phyloP scores from a whole-genome alignment of 2,888 invertebrate genomes.

The Limenitis camilla region DNA sequence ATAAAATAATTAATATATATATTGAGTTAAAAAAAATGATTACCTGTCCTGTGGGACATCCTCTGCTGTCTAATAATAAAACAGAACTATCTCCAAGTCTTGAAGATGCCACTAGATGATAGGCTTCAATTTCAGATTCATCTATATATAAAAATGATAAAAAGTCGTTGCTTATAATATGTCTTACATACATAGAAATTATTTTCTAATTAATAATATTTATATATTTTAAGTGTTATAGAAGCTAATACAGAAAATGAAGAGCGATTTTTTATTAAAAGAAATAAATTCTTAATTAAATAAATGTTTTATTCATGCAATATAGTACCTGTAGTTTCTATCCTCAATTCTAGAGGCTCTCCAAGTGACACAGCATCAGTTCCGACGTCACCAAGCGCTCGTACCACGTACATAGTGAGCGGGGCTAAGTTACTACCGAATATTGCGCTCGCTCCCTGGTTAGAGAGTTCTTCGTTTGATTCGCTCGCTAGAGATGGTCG shows the following conservation, averaged over 20 bases:
- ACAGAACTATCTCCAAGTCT: conserved; percentile 83
- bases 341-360: conserved; percentile 55
- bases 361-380: conserved; percentile 52
- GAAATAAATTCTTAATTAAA: too few species aligned
- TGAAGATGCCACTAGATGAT: conserved; percentile 86
- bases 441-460: conserved; percentile 53
- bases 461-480: conserved; percentile 16
- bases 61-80: conserved; percentile 82
- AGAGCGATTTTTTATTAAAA: too few species aligned
- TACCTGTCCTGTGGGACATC: conserved; percentile 85
- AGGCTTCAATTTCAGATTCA: conserved; percentile 79
- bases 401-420: conserved; percentile 59
- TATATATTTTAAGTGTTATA: too few species aligned
- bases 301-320: too few species aligned
- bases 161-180: too few species aligned
- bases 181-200: too few species aligned
- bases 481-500: conserved; percentile 40
- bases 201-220: too few species aligned
- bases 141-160: conserved; percentile 36
- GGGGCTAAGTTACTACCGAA: conserved; percentile 45
- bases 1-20: neutral
- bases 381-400: conserved; percentile 36
- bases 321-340: conserved; percentile 53
- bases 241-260: too few species aligned
- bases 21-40: neutral